Base-by-base conservation (phyloP, 2,888 invertebrate species). In the Lasioglossum lativentre region DNA sequence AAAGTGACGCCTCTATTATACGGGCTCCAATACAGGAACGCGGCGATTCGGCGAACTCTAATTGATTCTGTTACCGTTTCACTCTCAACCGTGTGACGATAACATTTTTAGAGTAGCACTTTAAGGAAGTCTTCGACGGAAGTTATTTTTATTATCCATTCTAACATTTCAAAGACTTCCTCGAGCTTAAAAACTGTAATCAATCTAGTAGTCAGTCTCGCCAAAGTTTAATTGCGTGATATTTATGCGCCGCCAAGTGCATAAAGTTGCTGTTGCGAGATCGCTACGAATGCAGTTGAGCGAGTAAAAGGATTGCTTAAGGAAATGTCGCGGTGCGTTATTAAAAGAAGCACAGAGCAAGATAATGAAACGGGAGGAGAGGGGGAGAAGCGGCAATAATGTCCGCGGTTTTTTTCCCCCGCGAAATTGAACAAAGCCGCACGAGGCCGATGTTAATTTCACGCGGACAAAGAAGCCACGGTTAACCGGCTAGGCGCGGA, bases 371-470 rank as follows among this genome's bases (percentile, higher is more conserved):
- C 68, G 75, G 16, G 5, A 45, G 45, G 68, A 52, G 63, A 75
- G 75, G 52, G 68, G 68, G 68, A 75, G 66, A 68, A 66, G 47
- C 79, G 75, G 75, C 79, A 80, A 80, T 80, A 80, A 80, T 52
- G 75, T 80, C 52, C 34, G 42, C 45, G 70, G n/a, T 5, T 79
- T 75, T 66, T 81, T 81, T 75, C 72, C 42, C 23, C 40, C 38
- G 23, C 34, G 70, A 83, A 83, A 79, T 83, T 82, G 73, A 78
- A 73, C 82, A 82, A 79, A 74, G 72, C 68, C 27, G 45, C 45
- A 75, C 71, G 30, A 45, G 71, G 30, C 59, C 42, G 82, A 82
- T 70, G 75, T 79, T 79, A 82, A 82, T 82, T 79, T 79, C 82
- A 42, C 59, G 52, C 75, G 73, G 40, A 82, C 82, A 82, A 82